phyloP scores from a whole-genome alignment of 2,888 invertebrate species.

The Dynastes grantii region DNA sequence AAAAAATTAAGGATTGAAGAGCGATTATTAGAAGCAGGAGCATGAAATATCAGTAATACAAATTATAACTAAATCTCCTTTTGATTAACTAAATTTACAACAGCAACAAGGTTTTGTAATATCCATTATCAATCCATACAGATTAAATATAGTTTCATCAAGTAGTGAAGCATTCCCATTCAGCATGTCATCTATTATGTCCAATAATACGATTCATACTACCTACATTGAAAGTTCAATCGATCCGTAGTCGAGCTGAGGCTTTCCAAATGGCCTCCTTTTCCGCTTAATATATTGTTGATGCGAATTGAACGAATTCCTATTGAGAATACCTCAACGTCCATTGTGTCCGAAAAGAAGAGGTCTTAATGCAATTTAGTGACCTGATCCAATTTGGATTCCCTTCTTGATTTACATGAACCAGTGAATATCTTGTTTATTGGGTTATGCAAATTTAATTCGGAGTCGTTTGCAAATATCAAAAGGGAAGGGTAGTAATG shows the following conservation, averaged over 20 bases:
- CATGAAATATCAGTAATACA: too few relatives aligned
- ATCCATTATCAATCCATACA: too few relatives aligned
- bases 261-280: neutral
- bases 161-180: too few relatives aligned
- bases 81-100: too few relatives aligned
- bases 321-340: neutral
- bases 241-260: neutral
- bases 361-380: slow-evolving; percentile 16
- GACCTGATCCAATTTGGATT: slow-evolving; percentile 17
- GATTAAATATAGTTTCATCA: too few relatives aligned
- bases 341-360: slow-evolving; percentile 5
- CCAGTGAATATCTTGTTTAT: slow-evolving; percentile 6
- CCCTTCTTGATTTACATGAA: slow-evolving; percentile 7
- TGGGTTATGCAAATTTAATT: slow-evolving; percentile 31
- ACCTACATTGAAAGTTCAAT: neutral
- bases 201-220: too few relatives aligned
- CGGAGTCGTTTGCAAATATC: neutral
- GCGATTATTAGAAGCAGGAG: too few relatives aligned
- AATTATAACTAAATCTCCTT: too few relatives aligned
- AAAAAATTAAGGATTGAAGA: too few relatives aligned
- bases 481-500: neutral
- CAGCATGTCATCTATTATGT: too few relatives aligned
- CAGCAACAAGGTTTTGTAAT: too few relatives aligned
- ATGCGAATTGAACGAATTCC: neutral
- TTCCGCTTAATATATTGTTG: slow-evolving; percentile 22